Conservation (phyloP, 2,113 vertebrate species). For the Malaclemys terrapin region DNA sequence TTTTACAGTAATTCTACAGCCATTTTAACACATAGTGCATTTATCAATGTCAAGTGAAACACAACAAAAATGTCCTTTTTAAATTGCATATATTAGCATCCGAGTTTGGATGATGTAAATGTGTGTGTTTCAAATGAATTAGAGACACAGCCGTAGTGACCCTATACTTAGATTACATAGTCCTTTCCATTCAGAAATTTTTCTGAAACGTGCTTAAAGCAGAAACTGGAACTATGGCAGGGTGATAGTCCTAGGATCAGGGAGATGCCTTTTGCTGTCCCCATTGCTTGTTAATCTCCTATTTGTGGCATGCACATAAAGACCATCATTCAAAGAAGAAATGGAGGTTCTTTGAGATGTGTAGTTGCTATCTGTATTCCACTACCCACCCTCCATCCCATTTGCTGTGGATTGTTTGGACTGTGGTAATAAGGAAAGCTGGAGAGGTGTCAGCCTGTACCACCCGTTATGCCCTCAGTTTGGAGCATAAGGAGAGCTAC, state of each 20-base stretch:
- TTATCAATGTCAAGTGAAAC: conserved; percentile 56
- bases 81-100: conserved; percentile 34
- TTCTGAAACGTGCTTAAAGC: background rate
- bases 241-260: background rate
- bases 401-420: no score
- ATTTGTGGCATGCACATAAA: no score
- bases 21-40: conserved; percentile 47
- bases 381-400: no score
- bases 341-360: no score
- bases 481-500: no score
- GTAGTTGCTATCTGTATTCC: no score
- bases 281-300: no score
- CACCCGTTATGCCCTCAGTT: no score
- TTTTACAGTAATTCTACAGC: conserved; percentile 48
- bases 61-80: conserved; percentile 25
- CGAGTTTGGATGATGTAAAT: background rate
- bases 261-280: background rate
- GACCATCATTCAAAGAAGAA: no score
- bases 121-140: background rate
- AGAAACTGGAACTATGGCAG: background rate
- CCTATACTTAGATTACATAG: background rate
- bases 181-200: background rate
- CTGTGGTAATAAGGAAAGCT: no score
- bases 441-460: no score
- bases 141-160: conserved; percentile 29